Base-by-base conservation (phyloP, 2,888 invertebrate genomes). In the Torymus aiolomorphi region DNA sequence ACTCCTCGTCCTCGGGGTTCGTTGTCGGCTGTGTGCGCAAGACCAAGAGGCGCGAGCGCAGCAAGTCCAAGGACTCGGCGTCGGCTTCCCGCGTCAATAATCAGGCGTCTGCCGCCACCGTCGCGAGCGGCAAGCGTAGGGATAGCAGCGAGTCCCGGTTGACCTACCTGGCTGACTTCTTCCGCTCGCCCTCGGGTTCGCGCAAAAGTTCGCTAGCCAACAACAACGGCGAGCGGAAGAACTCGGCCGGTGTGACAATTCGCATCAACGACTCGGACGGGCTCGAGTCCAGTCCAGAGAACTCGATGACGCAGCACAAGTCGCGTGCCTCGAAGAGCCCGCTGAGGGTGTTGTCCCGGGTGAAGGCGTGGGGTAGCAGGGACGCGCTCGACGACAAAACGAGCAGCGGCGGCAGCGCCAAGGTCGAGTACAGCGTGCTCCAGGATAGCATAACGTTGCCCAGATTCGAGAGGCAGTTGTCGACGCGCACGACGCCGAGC, bases 71-170 rank as follows among this genome's bases (percentile, higher is more conserved):
- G 70, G 90, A 90, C 51, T 86, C 87, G 59, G 42, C 42, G 42
- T 8, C 5, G 8, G 57, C 82, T 2, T 51, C 49, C n/a, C 18
- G n/a, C 20, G 63, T 74, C 18, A 14, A 51, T 65, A 78, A 52
- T 20, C n/a, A 63, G 10, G 14, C 65, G 16, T 42, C 42, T 1
- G 8, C 16, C 49, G 31, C 14, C 42, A 24, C 14, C n/a, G 16
- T 16, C 14, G 10, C 65, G 16, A 67, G 24, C 52, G 16, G 52
- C 59, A 59, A 24, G 72, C 87, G 90, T 54, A 86, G 90, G 57
- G 89, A 90, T 80, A 90, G 89, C 56, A 90, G 90, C 16, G 90
- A 90, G 77, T 90, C 88, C 31, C 84, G 90, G 61, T 81, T 90
- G 49, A 87, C 86, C 5, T 86, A 88, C 8, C 80, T 90, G 10